Evolutionary conservation across 1,140 invertebrate genomes (phyloP).

Genomic region (Pomacea maculata): DNA sequence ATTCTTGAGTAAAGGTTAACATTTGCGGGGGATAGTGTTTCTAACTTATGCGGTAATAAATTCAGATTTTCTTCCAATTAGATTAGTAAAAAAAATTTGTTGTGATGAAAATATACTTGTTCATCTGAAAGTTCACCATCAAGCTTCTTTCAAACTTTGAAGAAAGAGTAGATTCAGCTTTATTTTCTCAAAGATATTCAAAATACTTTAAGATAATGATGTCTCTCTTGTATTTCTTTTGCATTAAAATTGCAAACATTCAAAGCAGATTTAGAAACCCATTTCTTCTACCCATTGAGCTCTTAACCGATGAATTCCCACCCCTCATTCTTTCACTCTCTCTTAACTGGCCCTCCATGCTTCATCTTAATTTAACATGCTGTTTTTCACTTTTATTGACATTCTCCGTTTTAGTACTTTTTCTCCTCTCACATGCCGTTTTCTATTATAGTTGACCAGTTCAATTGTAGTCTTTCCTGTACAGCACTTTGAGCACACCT

Average conservation of each 20-base stretch:
- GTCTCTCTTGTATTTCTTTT: not conserved
- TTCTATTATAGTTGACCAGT: not conserved
- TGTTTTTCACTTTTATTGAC: not conserved
- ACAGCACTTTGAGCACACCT: no score
- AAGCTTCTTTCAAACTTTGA: no score
- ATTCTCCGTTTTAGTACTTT: not conserved
- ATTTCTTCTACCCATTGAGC: not conserved
- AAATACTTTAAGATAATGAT: not conserved
- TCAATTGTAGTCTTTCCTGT: not conserved
- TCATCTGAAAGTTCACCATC: no score
- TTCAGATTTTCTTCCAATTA: no score
- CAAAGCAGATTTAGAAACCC: not conserved
- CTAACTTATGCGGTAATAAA: no score
- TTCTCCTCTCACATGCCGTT: not conserved
- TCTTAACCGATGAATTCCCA: not conserved
- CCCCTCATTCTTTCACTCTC: slow-evolving; percentile 13
- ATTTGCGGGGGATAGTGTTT: no score
- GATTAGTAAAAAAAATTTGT: no score
- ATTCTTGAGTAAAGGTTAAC: no score
- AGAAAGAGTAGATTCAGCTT: not conserved
- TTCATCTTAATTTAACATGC: not conserved
- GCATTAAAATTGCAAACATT: not conserved
- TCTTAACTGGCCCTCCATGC: not conserved
- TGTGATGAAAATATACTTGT: no score
- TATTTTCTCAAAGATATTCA: not conserved